Percentiles rank a stretch among this genome's conserved stretches.
Evolutionary conservation across 2,888 invertebrate species (phyloP).

Genomic region (Tipula lateralis): DNA sequence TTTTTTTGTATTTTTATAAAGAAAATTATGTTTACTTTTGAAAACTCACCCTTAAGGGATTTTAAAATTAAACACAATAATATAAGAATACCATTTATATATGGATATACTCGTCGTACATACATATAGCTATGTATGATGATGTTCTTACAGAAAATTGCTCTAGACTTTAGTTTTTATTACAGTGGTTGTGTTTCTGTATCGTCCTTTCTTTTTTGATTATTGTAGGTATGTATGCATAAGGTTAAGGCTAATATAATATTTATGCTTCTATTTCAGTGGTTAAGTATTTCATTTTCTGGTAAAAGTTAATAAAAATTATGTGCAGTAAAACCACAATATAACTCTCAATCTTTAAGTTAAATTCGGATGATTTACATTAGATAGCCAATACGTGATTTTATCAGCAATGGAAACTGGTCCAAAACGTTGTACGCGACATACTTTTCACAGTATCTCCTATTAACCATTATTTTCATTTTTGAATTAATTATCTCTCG

Average conservation of each 20-base stretch:
- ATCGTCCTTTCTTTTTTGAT: neutral
- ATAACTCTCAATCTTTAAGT: too few species aligned
- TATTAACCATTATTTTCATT: too few species aligned
- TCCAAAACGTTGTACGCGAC: too few species aligned
- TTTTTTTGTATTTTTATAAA: neutral
- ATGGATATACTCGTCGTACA: neutral
- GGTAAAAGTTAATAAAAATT: neutral
- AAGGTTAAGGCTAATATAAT: conserved; percentile 1
- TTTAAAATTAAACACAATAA: conserved; percentile 20
- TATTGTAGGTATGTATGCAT: neutral
- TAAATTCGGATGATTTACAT: too few species aligned
- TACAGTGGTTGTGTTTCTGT: too few species aligned
- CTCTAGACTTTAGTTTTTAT: neutral
- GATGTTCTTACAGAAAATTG: neutral
- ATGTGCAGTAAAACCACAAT: neutral
- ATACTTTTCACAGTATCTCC: too few species aligned
- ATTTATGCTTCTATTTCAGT: neutral
- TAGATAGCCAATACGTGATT: too few species aligned
- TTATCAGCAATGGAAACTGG: too few species aligned
- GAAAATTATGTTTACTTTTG: conserved; percentile 27
- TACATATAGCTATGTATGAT: too few species aligned
- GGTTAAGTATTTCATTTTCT: neutral
- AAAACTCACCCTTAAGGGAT: conserved; percentile 25
- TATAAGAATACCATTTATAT: conserved; percentile 4
- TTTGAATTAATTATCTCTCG: too few species aligned